Base-by-base conservation (phyloP, 2,888 invertebrate genomes). In the Herminia tarsipennalis region DNA sequence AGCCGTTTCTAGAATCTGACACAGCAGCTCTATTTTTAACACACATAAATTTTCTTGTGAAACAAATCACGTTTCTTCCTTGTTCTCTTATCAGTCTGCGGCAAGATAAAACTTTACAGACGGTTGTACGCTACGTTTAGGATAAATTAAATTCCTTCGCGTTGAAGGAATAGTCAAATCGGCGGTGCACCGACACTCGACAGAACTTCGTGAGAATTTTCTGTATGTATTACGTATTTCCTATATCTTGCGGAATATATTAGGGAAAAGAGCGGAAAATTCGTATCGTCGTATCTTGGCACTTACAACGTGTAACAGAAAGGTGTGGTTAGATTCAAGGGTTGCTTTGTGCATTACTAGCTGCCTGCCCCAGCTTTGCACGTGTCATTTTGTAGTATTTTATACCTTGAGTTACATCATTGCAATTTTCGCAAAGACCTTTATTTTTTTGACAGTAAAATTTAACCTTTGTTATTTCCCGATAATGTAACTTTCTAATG, bases 61-160 rank as follows among this genome's bases (percentile, higher is more conserved):
- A 58, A 64, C 51, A 53, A 70, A 75, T 70, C 70, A 60, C 44
- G 51, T 56, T 54, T 46, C 53, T 56, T 49, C 53, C 46, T 53
- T 62, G 56, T 73, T 32, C 36, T 25, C 34, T 47, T 76, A 76
- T 76, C 74, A 70, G 71, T 60, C 63, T 63, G 57, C 35, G 48
- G 51, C 48, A 42, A 62, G 71, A 74, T 76, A 74, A 76, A 76
- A 73, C 69, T 73, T 70, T 63, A 56, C 59, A 68, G 72, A 66
- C 67, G 62, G 62, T 63, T 61, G 42, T 51, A 45, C 24, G 44
- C 39, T 65, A 57, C 66, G 44, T 70, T 67, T 60, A 64, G 68
- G 69, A 76, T 73, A 76, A 76, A 76, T 76, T 74, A 70, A 76
- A 76, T 75, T 76, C 64, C 55, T 62, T 55, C 56, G 56, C 60